Percentiles rank a stretch among this genome's conserved stretches.
phyloP scores from a whole-genome alignment of 2,797 vertebrate genomes.

The Sparidentex hasta region DNA sequence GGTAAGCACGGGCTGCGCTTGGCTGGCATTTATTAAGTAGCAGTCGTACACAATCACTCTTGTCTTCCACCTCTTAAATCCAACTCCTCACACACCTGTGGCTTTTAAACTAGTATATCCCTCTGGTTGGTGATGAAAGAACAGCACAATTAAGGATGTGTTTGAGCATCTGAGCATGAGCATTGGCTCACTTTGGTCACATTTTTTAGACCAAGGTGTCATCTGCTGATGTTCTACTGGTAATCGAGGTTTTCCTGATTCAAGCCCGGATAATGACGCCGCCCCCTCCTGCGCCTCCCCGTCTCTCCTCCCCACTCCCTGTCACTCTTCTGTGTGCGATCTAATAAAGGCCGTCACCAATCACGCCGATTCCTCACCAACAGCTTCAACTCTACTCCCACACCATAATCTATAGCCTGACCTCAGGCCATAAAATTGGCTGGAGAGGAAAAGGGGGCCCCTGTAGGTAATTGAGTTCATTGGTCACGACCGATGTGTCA shows the following conservation, averaged over 20 bases:
- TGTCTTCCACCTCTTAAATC: neutral
- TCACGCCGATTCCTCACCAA: neutral
- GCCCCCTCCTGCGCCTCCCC: neutral
- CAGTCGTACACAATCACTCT: neutral
- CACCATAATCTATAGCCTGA: constrained; percentile 29
- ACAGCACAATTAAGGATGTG: neutral
- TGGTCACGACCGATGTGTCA: constrained; percentile 39
- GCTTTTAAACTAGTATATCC: neutral
- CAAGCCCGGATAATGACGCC: too few species aligned
- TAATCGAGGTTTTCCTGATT: neutral
- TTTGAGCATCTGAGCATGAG: neutral
- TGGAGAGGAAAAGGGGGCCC: neutral
- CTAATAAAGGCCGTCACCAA: constrained; percentile 10
- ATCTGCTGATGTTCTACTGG: neutral
- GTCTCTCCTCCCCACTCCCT: neutral
- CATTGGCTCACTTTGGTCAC: neutral
- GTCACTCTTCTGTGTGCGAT: neutral
- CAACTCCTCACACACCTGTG: neutral
- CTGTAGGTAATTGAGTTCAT: constrained; percentile 67
- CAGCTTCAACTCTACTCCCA: constrained; percentile 8
- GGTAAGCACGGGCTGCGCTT: too few species aligned
- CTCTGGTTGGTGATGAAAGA: neutral
- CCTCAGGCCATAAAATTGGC: constrained; percentile 31
- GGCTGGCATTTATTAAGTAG: neutral
- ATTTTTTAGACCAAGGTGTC: neutral